phyloP scores from a whole-genome alignment of 2,888 invertebrate genomes.

The Eupithecia tripunctaria region DNA sequence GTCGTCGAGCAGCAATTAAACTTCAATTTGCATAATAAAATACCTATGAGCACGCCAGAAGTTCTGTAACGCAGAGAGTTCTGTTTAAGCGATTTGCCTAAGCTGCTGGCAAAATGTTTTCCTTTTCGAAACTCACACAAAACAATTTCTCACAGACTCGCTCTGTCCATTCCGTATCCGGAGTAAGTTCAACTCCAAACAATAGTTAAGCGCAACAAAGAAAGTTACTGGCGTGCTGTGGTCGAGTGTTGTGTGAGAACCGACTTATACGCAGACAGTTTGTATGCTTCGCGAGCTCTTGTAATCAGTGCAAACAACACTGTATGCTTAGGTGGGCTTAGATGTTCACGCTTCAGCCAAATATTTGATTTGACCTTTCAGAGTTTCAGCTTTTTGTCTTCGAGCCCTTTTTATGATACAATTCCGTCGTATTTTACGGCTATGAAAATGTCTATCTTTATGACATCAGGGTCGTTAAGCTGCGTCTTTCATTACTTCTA shows the following conservation, averaged over 20 bases:
- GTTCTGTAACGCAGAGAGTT: conserved; percentile 50
- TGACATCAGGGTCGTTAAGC: conserved; percentile 23
- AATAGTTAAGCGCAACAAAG: conserved; percentile 78
- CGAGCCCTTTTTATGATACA: conserved; percentile 13
- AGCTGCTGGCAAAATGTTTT: conserved; percentile 80
- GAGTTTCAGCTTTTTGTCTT: conserved; percentile 36
- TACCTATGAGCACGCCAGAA: conserved; percentile 59
- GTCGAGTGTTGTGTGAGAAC: conserved; percentile 63
- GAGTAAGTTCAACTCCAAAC: conserved; percentile 77
- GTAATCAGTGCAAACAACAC: conserved; percentile 60
- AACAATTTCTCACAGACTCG: conserved; percentile 77
- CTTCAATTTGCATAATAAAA: conserved; percentile 69
- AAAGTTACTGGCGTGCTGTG: conserved; percentile 69
- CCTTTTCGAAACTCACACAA: conserved; percentile 79
- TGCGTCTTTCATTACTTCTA: conserved; percentile 14
- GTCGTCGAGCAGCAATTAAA: conserved; percentile 59
- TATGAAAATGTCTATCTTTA: conserved; percentile 31
- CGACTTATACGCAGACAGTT: conserved; percentile 57
- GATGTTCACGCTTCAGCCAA: conserved; percentile 47
- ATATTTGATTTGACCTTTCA: conserved; percentile 54
- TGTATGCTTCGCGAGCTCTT: conserved; percentile 54
- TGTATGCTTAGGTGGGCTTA: conserved; percentile 39
- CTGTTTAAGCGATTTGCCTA: conserved; percentile 75
- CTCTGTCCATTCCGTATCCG: conserved; percentile 76
- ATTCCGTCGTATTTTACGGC: conserved; percentile 24